Conservation (phyloP, 2,797 vertebrate species). For the Margarornis squamiger region DNA sequence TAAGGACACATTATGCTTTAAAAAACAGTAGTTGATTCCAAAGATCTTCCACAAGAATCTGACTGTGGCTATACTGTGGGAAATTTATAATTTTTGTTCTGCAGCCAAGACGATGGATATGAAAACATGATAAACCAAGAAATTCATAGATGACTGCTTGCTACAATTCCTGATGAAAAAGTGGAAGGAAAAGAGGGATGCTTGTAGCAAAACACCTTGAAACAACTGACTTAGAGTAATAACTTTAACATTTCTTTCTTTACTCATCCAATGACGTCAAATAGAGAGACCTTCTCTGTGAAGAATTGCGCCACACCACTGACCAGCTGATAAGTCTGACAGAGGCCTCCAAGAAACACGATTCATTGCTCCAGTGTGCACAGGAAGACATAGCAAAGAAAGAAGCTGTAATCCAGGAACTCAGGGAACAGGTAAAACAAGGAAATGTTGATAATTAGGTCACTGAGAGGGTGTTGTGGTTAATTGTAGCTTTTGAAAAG, state of each 20-base stretch:
- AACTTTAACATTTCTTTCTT: background rate
- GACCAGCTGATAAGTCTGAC: conserved; percentile 89
- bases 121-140: background rate
- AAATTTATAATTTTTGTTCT: background rate
- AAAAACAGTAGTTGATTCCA: background rate
- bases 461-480: background rate
- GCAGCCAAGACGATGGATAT: background rate
- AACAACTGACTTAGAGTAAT: background rate
- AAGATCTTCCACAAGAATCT: background rate
- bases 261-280: background rate
- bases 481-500: background rate
- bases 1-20: background rate
- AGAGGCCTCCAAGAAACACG: conserved; percentile 87
- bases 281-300: conserved; percentile 89
- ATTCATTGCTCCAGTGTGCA: conserved; percentile 80
- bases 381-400: conserved; percentile 82
- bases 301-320: conserved; percentile 85
- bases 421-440: conserved; percentile 81
- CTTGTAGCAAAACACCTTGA: background rate
- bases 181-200: background rate
- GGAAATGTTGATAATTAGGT: background rate
- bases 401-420: conserved; percentile 81
- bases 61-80: background rate
- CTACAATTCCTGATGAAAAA: background rate
- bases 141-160: background rate